A percentile compares a stretch with the other conserved stretches of the same genome.
Evolutionary conservation across 2,888 invertebrate genomes (phyloP).

Genomic region (Synergus laeviventris): DNA sequence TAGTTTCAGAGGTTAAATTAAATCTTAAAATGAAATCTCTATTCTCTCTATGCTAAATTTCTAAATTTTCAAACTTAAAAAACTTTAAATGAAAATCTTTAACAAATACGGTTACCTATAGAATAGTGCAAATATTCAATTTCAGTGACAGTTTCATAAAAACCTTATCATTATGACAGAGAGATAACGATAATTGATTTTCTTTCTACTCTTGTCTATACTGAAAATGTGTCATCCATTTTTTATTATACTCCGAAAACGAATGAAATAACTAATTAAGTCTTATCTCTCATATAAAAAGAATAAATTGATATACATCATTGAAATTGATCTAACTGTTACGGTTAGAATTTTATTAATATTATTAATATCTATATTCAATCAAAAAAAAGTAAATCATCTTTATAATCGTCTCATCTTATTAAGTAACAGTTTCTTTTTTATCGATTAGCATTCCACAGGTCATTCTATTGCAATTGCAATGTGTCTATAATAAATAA

Average conservation of each 20-base stretch:
- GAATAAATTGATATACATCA: not conserved
- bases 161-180: conserved; percentile 7
- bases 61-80: not conserved
- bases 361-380: not conserved
- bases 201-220: not conserved
- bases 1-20: not conserved
- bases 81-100: not conserved
- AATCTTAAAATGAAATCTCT: not conserved
- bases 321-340: not conserved
- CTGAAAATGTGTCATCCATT: not conserved
- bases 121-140: not conserved
- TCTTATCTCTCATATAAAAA: not conserved
- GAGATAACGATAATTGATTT: conserved; percentile 31
- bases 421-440: conserved; percentile 5
- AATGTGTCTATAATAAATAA: not conserved
- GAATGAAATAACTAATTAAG: not conserved
- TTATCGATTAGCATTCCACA: conserved; percentile 4
- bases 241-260: not conserved
- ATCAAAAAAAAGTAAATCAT: not conserved
- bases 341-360: not conserved
- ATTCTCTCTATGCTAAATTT: too few species aligned
- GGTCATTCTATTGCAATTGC: conserved; percentile 5
- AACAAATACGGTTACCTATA: not conserved
- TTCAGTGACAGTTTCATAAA: not conserved
- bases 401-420: not conserved